Percentiles rank a stretch among this genome's conserved stretches.
Evolutionary conservation across 2,113 vertebrate genomes (phyloP).

Genomic region (Anas platyrhynchos): DNA sequence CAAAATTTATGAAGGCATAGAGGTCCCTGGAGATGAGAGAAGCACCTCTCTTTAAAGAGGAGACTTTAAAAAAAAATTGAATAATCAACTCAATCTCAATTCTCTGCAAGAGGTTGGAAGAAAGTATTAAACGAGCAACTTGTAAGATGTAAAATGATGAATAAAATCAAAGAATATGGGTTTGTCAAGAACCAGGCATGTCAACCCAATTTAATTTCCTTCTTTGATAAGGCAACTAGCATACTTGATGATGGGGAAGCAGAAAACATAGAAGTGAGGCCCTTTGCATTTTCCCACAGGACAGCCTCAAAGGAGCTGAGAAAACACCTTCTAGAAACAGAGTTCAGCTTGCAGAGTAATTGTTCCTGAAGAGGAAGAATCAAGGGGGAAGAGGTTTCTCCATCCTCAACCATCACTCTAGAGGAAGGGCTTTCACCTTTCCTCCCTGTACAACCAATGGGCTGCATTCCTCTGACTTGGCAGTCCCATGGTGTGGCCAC

Average conservation of each 20-base stretch:
- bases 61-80: not conserved
- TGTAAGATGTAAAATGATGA: conserved; percentile 23
- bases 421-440: not conserved
- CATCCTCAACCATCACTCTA: not conserved
- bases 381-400: not conserved
- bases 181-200: conserved; percentile 10
- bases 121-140: conserved; percentile 37
- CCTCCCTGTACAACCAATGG: not conserved
- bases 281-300: not conserved
- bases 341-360: not conserved
- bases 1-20: not conserved
- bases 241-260: not conserved
- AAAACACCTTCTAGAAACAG: not conserved
- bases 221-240: not conserved
- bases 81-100: conserved; percentile 33
- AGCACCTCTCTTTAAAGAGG: conserved; percentile 17
- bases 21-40: conserved; percentile 28
- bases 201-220: conserved; percentile 13
- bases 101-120: conserved; percentile 14
- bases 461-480: not conserved
- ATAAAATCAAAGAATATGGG: conserved; percentile 37
- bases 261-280: not conserved
- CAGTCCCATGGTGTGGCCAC: not conserved
- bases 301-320: not conserved
- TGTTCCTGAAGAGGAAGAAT: not conserved